Base-by-base conservation (phyloP, 2,113 vertebrate genomes). In the Rhinoderma darwinii region DNA sequence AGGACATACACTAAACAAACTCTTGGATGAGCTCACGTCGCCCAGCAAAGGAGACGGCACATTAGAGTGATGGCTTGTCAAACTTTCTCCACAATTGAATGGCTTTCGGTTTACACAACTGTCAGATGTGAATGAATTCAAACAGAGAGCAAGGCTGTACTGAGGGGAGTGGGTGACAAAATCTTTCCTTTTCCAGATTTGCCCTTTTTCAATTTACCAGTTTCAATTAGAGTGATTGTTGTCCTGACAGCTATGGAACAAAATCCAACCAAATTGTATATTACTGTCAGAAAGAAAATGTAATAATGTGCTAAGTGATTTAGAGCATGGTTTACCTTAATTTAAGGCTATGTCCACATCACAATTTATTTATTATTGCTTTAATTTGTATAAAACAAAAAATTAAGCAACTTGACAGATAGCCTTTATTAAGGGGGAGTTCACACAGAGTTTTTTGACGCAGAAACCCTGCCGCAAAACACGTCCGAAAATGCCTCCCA, bases 51-150 rank as follows among this genome's bases (percentile, higher is more conserved):
- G 68, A 84, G 32, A n/a, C 30, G 32, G 68, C 82, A 84, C 70
- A 76, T 75, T 84, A 84, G 66, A 39, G 22, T 84, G 63, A 83
- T 72, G 63, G 81, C 70, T 74, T 84, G 83, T 84, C 83, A 84
- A 61, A 73, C 83, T 73, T 84, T 84, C 83, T 84, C 83, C 51
- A 84, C 50, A 39, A 51, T 75, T 84, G 30, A 84, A 84, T 59
- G 83, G 72, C 22, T 84, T 84, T 75, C 27, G 51, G 37, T 84
- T 76, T 84, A 84, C 70, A 75, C 54, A 74, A 76, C 76, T 74
- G 70, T 76, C 83, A 75, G 68, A 84, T 37, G 15, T 74, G 82
- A 84, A 32, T 15, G 32, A 14, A 54, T 51, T 84, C 68, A 56
- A 39, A 74, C 83, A 61, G 37, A 74, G 35, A 74, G 32, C 27